phyloP scores from a whole-genome alignment of 2,888 invertebrate genomes.

The Erynnis tages region DNA sequence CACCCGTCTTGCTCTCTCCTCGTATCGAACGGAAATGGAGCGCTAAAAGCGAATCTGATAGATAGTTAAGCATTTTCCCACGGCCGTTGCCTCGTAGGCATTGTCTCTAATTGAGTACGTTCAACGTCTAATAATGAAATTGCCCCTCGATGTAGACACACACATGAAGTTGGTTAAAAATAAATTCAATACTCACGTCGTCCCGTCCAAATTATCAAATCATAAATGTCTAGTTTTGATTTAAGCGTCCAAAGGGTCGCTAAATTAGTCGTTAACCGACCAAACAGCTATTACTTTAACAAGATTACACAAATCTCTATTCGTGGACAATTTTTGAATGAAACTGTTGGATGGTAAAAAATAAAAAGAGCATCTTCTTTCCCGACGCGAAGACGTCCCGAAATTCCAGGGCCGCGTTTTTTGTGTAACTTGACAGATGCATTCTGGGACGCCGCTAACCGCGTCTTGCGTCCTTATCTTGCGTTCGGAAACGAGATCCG shows the following conservation, averaged over 20 bases:
- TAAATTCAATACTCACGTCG: neutral
- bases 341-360: constrained; percentile 67
- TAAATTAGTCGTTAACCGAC: constrained; percentile 63
- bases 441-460: constrained; percentile 76
- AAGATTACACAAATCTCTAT: constrained; percentile 79
- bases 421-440: constrained; percentile 78
- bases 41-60: constrained; percentile 70
- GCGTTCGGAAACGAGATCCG: constrained; percentile 66
- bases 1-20: constrained; percentile 47
- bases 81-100: constrained; percentile 42
- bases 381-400: constrained; percentile 66
- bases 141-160: constrained; percentile 9
- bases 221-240: constrained; percentile 32
- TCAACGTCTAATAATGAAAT: constrained; percentile 49
- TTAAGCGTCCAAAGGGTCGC: constrained; percentile 47
- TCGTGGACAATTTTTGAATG: constrained; percentile 79
- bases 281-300: constrained; percentile 68
- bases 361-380: constrained; percentile 73
- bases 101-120: constrained; percentile 34
- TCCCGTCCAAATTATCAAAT: constrained; percentile 1
- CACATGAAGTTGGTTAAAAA: constrained; percentile 2
- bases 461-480: constrained; percentile 77
- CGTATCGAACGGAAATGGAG: constrained; percentile 58
- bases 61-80: constrained; percentile 41
- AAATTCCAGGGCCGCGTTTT: constrained; percentile 76